These are phyloP conservation scores for Rhadina sibilatrix DNA, from an alignment of 2,113 vertebrate species.

Conservation along the genomic window DNA sequence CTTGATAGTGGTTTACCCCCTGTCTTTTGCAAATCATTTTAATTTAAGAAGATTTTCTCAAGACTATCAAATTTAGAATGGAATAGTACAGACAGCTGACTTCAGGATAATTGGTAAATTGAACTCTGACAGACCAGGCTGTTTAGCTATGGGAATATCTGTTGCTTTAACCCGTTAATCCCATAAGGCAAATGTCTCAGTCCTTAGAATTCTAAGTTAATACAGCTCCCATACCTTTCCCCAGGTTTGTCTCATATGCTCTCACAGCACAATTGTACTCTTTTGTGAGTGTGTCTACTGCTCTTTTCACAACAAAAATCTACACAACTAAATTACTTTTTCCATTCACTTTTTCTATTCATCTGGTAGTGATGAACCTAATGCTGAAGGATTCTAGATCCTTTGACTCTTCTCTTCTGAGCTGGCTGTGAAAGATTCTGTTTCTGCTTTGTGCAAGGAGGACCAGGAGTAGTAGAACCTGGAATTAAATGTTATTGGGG, in stretches of 20 bases:
- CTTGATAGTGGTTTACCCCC: neutral
- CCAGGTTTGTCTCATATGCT: neutral
- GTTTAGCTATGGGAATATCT: slow-evolving; percentile 10
- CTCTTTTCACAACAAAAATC: neutral
- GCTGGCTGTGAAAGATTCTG: neutral
- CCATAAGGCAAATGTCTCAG: neutral
- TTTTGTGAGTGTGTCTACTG: neutral
- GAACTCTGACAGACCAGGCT: slow-evolving; percentile 59
- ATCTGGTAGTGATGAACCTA: neutral
- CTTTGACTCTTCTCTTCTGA: neutral
- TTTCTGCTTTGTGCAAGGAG: neutral
- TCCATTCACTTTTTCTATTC: neutral
- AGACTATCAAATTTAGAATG: slow-evolving; percentile 55
- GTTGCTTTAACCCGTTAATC: slow-evolving; percentile 30
- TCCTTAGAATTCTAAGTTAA: neutral
- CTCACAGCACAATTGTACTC: neutral
- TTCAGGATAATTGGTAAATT: slow-evolving; percentile 65
- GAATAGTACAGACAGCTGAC: slow-evolving; percentile 59
- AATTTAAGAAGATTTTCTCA: slow-evolving; percentile 62
- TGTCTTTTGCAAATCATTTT: slow-evolving; percentile 37
- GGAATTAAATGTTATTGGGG: neutral
- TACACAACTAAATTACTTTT: neutral
- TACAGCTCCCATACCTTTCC: neutral
- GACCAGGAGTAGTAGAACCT: neutral
- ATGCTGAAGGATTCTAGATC: neutral